phyloP scores from a whole-genome alignment of 2,113 vertebrate genomes.

The Lagopus leucura region DNA sequence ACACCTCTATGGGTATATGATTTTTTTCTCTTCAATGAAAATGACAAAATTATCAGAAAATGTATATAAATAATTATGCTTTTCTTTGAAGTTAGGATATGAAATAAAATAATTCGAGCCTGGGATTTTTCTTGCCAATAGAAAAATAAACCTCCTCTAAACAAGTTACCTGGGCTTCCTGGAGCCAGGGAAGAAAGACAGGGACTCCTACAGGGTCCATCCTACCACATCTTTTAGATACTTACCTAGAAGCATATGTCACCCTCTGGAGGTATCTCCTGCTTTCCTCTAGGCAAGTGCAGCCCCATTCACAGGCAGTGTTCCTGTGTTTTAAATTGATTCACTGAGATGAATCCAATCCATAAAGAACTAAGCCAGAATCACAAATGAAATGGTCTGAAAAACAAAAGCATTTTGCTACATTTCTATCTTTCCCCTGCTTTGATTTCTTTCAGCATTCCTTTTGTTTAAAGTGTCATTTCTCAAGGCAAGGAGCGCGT shows the following conservation, averaged over 20 bases:
- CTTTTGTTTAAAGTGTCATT: not conserved
- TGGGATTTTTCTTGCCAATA: not conserved
- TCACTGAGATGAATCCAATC: not conserved
- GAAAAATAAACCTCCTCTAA: conserved; percentile 3
- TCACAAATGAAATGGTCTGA: not conserved
- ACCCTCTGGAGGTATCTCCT: not conserved
- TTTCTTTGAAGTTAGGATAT: not conserved
- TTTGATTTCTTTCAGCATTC: not conserved
- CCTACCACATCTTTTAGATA: not conserved
- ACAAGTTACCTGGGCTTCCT: not conserved
- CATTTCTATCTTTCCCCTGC: not conserved
- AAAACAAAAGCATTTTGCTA: not conserved
- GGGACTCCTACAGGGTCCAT: not conserved
- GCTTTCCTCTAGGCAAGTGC: not conserved
- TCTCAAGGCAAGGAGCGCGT: not conserved
- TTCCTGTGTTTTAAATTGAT: not conserved
- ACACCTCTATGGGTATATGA: not conserved
- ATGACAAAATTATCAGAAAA: not conserved
- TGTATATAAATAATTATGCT: not conserved
- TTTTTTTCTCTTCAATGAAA: not conserved
- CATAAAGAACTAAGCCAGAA: not conserved
- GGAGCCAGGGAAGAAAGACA: not conserved
- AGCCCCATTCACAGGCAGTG: not conserved
- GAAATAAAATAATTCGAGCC: not conserved
- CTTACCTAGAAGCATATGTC: not conserved